Conservation (phyloP, 1,140 invertebrate species). For the Brachionus calyciflorus region DNA sequence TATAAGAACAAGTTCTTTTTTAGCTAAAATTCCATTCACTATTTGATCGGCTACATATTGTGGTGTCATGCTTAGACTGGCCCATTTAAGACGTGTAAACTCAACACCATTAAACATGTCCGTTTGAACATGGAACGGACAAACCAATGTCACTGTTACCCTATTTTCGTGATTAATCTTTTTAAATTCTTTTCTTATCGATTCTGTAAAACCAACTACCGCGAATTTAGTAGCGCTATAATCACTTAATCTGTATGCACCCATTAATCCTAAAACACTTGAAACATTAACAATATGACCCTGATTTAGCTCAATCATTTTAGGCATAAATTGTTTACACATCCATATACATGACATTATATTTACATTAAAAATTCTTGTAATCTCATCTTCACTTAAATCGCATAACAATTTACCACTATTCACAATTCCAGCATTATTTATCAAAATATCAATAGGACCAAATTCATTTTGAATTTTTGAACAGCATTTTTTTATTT, state of each 20-base stretch:
- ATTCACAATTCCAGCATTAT: slow-evolving; percentile 40
- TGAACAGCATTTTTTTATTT: neutral
- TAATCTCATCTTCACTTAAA: slow-evolving; percentile 15
- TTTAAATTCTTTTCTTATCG: slow-evolving; percentile 10
- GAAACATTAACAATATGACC: slow-evolving; percentile 39
- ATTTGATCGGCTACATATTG: slow-evolving; percentile 17
- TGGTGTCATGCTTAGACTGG: slow-evolving; percentile 3
- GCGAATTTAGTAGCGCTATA: slow-evolving; percentile 45
- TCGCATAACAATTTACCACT: slow-evolving; percentile 4
- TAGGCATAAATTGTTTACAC: slow-evolving; percentile 29
- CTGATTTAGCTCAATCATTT: slow-evolving; percentile 23
- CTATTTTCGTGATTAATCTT: neutral
- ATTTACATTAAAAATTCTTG: slow-evolving; percentile 30
- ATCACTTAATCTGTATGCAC: slow-evolving; percentile 15
- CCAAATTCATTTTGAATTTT: neutral
- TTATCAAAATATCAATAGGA: slow-evolving; percentile 20
- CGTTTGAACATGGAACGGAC: slow-evolving; percentile 27
- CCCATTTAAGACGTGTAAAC: slow-evolving; percentile 32
- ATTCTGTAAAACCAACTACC: slow-evolving; percentile 39
- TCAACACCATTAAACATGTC: slow-evolving; percentile 26
- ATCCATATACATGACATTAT: slow-evolving; percentile 11
- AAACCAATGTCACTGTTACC: slow-evolving; percentile 8
- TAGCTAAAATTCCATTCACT: slow-evolving; percentile 23
- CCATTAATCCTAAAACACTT: slow-evolving; percentile 24
- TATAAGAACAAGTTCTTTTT: slow-evolving; percentile 29